Base-by-base conservation (phyloP, 2,888 invertebrate species). In the Rhabditoides inermis region DNA sequence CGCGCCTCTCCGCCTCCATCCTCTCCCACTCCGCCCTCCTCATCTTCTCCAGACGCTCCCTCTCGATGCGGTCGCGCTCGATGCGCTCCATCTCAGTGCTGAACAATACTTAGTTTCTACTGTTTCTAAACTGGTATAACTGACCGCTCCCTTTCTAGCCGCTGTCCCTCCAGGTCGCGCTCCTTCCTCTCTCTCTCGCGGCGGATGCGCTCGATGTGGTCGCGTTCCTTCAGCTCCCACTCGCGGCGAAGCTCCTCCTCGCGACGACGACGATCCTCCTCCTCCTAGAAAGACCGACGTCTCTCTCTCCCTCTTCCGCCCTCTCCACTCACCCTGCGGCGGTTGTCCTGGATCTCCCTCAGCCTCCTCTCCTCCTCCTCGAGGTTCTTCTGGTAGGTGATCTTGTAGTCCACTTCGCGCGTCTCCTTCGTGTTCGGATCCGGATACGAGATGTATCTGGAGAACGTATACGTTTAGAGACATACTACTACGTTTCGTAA, bases 331-430 rank as follows among this genome's bases (percentile, higher is more conserved):
- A 32, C 49, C 7, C 10, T 10, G 6, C 49, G 51, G 28, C 63
- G 50, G 37, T 61, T 50, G 2, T 61, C 64, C 37, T 71, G 69
- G 26, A 63, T 65, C 32, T 73, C 73, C 30, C 64, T 55, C 25
- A 75, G 63, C 6, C 74, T 53, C 15, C 74, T 57, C 40, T 74
- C 74, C 49, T 74, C 72, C 48, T 74, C 74, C 51, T 73, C 73
- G 44, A 72, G 58, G 45, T 68, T 63, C 6, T 66, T 59, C 37
- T 63, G 60, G 50, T 65, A 69, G 23, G 45, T 26, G 10, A 63
- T 56, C 51, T 60, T 56, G 48, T 60, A 63, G 52, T 65, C 65
- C 23, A 65, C 65, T 32, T 53, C 51, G 41, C 58, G 58, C 51
- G 60, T 60, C 49, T 65, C 65, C 6, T 60, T 50, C 47, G 65